Evolutionary conservation across 2,113 vertebrate genomes (phyloP).

Genomic region (Vulpes lagopus): DNA sequence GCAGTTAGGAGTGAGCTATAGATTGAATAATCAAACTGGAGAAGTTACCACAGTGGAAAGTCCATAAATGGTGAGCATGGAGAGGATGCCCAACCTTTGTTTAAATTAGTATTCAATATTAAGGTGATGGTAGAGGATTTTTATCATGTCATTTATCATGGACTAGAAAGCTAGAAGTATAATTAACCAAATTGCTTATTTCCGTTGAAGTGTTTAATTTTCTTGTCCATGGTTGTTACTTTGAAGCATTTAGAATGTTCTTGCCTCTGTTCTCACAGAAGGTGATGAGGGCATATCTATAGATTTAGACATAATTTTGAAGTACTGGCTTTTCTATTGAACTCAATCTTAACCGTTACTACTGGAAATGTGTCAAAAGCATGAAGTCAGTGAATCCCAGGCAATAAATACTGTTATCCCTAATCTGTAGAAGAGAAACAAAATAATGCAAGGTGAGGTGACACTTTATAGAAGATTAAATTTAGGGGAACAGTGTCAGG

Average conservation of each 20-base stretch:
- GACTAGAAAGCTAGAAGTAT: conserved; percentile 1
- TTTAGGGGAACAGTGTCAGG: conserved; percentile 37
- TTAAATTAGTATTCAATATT: conserved; percentile 59
- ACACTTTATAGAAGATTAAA: neutral
- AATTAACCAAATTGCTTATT: conserved; percentile 26
- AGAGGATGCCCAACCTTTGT: neutral
- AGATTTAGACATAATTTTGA: conserved; percentile 32
- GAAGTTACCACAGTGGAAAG: neutral
- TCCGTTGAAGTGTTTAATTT: conserved; percentile 51
- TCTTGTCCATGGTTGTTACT: conserved; percentile 50
- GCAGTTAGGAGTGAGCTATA: conserved; percentile 5
- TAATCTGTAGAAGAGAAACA: conserved; percentile 34
- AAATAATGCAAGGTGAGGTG: neutral
- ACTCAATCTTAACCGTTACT: neutral
- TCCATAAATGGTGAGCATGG: neutral
- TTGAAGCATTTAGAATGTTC: conserved; percentile 22
- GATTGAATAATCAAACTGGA: neutral
- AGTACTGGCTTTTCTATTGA: conserved; percentile 43
- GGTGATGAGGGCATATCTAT: neutral
- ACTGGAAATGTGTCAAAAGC: neutral
- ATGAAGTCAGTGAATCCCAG: neutral
- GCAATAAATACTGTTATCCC: neutral
- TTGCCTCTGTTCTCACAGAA: neutral
- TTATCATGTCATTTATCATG: conserved; percentile 25
- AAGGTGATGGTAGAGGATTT: conserved; percentile 14